Evolutionary conservation across 2,888 invertebrate genomes (phyloP), one percentile per base, ranked within the genome.

Genomic region (Gastrophysa polygoni): DNA sequence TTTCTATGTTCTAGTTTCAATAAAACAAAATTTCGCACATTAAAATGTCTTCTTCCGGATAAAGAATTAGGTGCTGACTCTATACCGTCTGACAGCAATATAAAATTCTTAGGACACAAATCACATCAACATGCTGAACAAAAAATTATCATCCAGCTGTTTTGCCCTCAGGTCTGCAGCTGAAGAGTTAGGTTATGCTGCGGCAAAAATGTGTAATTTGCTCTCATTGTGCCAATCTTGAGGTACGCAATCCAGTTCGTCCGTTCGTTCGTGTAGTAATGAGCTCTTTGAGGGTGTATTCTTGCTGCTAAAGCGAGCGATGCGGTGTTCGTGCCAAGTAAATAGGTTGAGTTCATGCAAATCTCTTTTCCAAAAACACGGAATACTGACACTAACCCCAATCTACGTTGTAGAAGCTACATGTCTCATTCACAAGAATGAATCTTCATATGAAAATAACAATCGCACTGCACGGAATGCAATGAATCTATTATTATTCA

Each of bases 1-100:
- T 51, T 51, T 51, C 34, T 34, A 28, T 29, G 50, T 51, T 51
- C 20, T 1, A 51, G 32, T 51, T 51, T 32, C 50, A 34, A 51
- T 51, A 51, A 18, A 51, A 51, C 50, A 16, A 51, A 51, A 51
- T 32, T 28, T 14, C 20, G 24, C 2, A 50, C 50, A 32, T 51
- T 51, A 7, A 51, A 32, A 50, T 29, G 32, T 32, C 28, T 50
- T 29, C 50, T 32, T n/a, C 17, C 24, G 11, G 28, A 28, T 48
- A 48, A 10, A 48, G 48, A 48, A n/a, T n/a, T n/a, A n/a, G n/a
- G n/a, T n/a, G n/a, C n/a, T n/a, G n/a, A n/a, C n/a, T n/a, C n/a
- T n/a, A n/a, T n/a, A n/a, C n/a, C n/a, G n/a, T n/a, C n/a, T n/a
- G n/a, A n/a, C n/a, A n/a, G n/a, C n/a, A n/a, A n/a, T n/a, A n/a